Base-by-base conservation (phyloP, 2,113 vertebrate species). In the Felis chaus region DNA sequence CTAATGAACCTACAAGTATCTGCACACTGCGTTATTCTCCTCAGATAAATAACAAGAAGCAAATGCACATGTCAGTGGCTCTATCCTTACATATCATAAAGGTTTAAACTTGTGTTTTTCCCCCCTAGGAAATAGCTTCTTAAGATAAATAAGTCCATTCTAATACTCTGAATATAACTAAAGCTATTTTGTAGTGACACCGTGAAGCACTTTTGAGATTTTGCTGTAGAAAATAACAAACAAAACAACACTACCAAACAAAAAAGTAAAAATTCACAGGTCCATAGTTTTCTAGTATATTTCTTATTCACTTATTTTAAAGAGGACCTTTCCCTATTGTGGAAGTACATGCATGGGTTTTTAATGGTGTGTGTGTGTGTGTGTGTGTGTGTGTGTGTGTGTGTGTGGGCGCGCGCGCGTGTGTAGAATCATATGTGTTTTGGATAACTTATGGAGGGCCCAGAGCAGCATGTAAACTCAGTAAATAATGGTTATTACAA, bases 171-270 rank as follows among this genome's bases (percentile, higher is more conserved):
- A 88, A 8, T 83, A 73, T 33, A 73, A 68, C 3, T 48, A 80
- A 74, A 12, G 9, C 19, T 53, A 27, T 68, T 76, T 84, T 92
- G 31, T 93, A 81, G 29, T 55, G 25, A 73, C 2, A 83, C 18
- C 25, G 11, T 39, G 21, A 87, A 74, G 39, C 18, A 33, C 5
- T 82, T 91, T 50, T 41, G 31, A 91, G 16, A 90, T 50, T 91
- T 83, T 83, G 11, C 14, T 93, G 10, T 88, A 73, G 85, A 76
- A 93, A 78, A 78, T 93, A 48, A 97, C 15, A 89, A 90, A 48
- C 1, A 53, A 91, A 91, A 68, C 23, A 11, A 95, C 14, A 74
- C 11, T 63, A 33, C 1, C 23, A 89, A 95, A 69, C 33, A 92
- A 86, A 92, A 87, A 82, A 83, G 23, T n/a, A 12, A 61, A 71